Conservation (phyloP, 1,140 invertebrate genomes). For the Drosophila ercepeae region DNA sequence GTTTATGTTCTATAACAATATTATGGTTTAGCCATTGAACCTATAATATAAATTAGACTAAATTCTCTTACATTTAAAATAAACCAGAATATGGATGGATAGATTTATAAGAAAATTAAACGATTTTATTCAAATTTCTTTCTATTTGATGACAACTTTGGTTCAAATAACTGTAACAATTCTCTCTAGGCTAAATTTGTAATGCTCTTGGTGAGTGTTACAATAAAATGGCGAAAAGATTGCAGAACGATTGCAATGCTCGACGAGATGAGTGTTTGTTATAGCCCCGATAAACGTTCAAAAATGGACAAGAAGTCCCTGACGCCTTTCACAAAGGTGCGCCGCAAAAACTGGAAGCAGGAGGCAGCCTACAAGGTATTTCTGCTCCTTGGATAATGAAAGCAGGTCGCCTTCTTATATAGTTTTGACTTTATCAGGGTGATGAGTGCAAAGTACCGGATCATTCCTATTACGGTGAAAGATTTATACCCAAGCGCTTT, state of each 20-base stretch:
- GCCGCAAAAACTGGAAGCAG: constrained; percentile 53
- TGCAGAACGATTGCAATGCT: constrained; percentile 15
- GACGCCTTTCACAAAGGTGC: constrained; percentile 49
- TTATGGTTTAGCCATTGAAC: background rate
- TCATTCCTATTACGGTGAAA: constrained; percentile 49
- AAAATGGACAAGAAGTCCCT: constrained; percentile 47
- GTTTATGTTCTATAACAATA: background rate
- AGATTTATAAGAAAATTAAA: too few relatives aligned
- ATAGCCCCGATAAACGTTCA: constrained; percentile 48
- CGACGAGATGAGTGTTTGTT: constrained; percentile 62
- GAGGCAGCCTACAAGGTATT: constrained; percentile 54
- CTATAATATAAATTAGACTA: too few relatives aligned
- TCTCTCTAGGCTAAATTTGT: background rate
- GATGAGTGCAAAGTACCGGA: constrained; percentile 1
- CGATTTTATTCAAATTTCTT: background rate
- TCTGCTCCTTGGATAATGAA: background rate
- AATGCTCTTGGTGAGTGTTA: background rate
- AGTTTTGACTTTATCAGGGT: constrained; percentile 8
- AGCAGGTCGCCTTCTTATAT: background rate
- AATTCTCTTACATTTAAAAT: too few relatives aligned
- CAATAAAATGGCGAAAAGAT: constrained; percentile 23
- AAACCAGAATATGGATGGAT: too few relatives aligned
- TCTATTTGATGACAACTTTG: background rate
- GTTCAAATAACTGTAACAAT: constrained; percentile 17
- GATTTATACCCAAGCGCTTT: constrained; percentile 75